phyloP scores from a whole-genome alignment of 2,888 invertebrate genomes.

The Pediacus dermestoides region DNA sequence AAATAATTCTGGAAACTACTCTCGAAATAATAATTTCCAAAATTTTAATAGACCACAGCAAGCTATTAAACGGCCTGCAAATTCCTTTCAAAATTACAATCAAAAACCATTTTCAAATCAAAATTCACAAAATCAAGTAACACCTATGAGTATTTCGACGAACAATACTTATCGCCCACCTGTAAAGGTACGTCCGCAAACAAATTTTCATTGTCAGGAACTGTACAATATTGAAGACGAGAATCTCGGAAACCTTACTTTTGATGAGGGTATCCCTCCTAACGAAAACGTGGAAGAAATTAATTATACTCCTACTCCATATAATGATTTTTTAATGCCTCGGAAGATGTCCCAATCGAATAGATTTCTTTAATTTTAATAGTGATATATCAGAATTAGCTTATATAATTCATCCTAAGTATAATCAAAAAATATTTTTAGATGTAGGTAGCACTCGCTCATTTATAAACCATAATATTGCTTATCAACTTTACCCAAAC shows the following conservation, averaged over 20 bases:
- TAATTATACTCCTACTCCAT: neutral
- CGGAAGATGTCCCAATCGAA: neutral
- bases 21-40: too few species aligned
- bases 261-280: too few species aligned
- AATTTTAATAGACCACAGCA: constrained; percentile 1
- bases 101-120: neutral
- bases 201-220: neutral
- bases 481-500: constrained; percentile 4
- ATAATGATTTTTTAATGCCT: constrained; percentile 3
- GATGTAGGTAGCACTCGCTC: constrained; percentile 20
- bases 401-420: constrained; percentile 7
- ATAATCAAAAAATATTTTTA: constrained; percentile 8
- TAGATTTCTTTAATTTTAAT: constrained; percentile 2
- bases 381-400: constrained; percentile 2
- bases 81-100: neutral
- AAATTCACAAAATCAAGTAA: neutral
- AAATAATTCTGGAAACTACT: too few species aligned
- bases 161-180: neutral
- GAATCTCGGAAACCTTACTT: too few species aligned
- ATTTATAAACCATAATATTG: constrained; percentile 19
- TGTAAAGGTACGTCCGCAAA: too few species aligned
- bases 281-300: neutral
- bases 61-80: neutral
- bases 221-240: neutral
- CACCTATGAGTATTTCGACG: neutral